These are phyloP conservation scores for Dicrurus megarhynchus DNA, from an alignment of 2,113 vertebrate genomes.

Conservation along the genomic window DNA sequence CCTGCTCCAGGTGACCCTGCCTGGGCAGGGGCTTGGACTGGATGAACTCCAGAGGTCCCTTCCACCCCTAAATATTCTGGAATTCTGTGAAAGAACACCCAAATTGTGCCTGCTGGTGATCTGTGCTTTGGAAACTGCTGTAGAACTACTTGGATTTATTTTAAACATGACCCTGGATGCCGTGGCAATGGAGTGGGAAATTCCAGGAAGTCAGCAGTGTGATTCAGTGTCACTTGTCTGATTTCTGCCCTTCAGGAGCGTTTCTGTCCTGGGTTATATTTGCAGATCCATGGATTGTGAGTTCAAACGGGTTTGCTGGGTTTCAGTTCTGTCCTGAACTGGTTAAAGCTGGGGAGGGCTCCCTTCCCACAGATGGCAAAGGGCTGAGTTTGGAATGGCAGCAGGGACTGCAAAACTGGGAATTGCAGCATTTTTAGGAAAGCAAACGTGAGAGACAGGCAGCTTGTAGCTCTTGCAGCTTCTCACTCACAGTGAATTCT, in stretches of 20 bases:
- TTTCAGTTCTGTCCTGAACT: not conserved
- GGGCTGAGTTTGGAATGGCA: not conserved
- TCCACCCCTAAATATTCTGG: not conserved
- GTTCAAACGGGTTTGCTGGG: not conserved
- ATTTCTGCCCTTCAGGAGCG: not conserved
- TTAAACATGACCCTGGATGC: not conserved
- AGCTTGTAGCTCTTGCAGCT: not conserved
- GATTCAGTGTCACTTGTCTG: not conserved
- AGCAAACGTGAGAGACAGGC: not conserved
- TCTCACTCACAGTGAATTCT: not conserved
- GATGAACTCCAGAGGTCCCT: not conserved
- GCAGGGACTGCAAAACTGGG: not conserved
- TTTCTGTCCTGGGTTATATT: not conserved
- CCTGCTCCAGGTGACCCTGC: not conserved
- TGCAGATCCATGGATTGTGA: too few species aligned
- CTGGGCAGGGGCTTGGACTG: not conserved
- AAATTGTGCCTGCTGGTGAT: fast-evolving
- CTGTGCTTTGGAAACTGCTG: not conserved
- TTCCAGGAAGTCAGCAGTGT: not conserved
- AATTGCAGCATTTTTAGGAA: not conserved
- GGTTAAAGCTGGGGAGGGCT: not conserved
- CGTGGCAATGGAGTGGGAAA: not conserved
- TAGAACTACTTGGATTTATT: not conserved
- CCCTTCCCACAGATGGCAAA: not conserved
- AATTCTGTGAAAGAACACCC: not conserved